Evolutionary conservation across 2,888 invertebrate species (phyloP).

Genomic region (Chloromyia formosa): DNA sequence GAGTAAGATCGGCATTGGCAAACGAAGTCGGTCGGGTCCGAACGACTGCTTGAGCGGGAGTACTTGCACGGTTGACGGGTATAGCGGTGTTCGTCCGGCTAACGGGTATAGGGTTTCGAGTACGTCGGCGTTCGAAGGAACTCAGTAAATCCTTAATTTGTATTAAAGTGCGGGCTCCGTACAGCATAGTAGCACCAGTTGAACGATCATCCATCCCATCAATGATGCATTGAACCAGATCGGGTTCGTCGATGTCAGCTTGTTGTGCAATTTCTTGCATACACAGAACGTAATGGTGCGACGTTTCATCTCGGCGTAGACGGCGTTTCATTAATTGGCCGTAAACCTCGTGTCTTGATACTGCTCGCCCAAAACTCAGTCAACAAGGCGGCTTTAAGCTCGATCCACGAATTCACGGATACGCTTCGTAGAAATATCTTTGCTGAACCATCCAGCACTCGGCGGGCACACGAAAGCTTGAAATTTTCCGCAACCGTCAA

Average conservation of each 20-base stretch:
- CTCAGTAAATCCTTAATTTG: slow-evolving; percentile 5
- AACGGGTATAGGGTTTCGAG: too few relatives aligned
- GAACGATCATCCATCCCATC: background rate
- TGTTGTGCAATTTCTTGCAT: slow-evolving; percentile 28
- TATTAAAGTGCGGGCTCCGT: background rate
- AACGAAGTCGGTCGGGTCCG: background rate
- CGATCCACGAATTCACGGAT: background rate
- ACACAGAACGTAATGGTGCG: slow-evolving; percentile 9
- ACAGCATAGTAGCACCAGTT: background rate
- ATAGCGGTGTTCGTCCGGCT: too few relatives aligned
- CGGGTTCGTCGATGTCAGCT: background rate
- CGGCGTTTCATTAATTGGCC: background rate
- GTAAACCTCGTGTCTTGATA: slow-evolving; percentile 4
- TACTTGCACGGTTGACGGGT: background rate
- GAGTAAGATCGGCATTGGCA: background rate
- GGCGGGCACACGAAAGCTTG: background rate
- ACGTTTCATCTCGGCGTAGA: background rate
- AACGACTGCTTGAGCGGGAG: too few relatives aligned
- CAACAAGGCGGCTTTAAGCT: background rate
- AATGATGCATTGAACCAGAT: background rate
- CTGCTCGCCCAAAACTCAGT: slow-evolving; percentile 1
- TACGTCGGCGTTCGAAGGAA: background rate
- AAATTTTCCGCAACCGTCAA: background rate
- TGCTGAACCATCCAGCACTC: background rate
- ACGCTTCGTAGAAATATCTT: background rate